Evolutionary conservation across 1,140 invertebrate genomes (phyloP), one percentile per base, ranked within the genome.

Genomic region (Bombus haemorrhoidalis): DNA sequence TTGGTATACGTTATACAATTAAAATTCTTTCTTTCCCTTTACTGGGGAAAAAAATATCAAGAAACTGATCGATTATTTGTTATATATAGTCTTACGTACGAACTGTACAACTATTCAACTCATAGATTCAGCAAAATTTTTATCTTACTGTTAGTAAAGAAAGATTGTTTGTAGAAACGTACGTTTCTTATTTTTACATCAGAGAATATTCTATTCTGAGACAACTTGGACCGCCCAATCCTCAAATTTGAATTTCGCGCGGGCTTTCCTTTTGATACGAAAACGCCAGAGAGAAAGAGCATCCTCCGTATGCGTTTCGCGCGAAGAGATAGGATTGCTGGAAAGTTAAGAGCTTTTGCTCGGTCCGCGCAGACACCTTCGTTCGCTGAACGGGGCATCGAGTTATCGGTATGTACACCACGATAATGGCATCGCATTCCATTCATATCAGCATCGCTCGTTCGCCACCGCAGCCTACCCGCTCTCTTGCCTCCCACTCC

Each of bases 381-480:
- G 57, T 68, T 88, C 76, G 41, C 80, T 18, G 53, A 68, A 79
- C 86, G 77, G 79, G 71, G 81, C 86, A 91, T 88, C 86, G 90
- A 93, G 90, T 93, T 93, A 93, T 94, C 92, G 91, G 91, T 92
- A 89, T 90, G 86, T 92, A 91, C 88, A 86, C 89, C 86, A 89
- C 92, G 93, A 94, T 93, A 94, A 94, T 94, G 92, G 92, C 91
- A 93, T 94, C 91, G 93, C 93, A 94, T 94, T 94, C 93, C 93
- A 93, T 93, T 94, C 91, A 90, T 94, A 94, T 94, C 93, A 93
- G 91, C 89, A 91, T 93, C 88, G 80, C 81, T 87, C 86, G 89
- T 80, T 88, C 83, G 71, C 84, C 87, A 87, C 87, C 71, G 80
- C 87, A 68, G 62, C 76, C 53, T 79, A 66, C 62, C 71, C 85